Evolutionary conservation across 2,888 invertebrate species (phyloP).

Genomic region (Alitta virens): DNA sequence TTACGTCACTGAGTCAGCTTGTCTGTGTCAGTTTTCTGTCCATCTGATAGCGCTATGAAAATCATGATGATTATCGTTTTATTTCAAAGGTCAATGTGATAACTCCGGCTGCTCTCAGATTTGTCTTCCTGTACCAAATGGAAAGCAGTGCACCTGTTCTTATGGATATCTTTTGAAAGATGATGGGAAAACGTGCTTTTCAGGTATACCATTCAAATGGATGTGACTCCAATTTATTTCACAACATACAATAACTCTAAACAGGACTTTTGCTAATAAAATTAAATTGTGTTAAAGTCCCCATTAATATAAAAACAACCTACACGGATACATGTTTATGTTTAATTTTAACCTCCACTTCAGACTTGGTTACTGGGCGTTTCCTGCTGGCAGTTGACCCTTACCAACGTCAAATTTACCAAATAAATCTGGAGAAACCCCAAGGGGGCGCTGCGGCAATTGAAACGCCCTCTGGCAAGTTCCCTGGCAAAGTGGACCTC

Average conservation of each 20-base stretch:
- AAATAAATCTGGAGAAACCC: slow-evolving; percentile 1
- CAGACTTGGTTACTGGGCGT: slow-evolving; percentile 13
- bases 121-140: slow-evolving; percentile 16
- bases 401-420: slow-evolving; percentile 17
- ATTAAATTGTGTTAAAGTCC: too few relatives aligned
- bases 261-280: too few relatives aligned
- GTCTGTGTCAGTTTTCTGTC: too few relatives aligned
- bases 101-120: slow-evolving; percentile 24
- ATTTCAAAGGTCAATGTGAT: slow-evolving; percentile 24
- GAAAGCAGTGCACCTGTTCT: slow-evolving; percentile 15
- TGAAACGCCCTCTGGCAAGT: background rate
- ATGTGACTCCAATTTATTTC: too few relatives aligned
- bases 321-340: too few relatives aligned
- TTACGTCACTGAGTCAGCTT: too few relatives aligned
- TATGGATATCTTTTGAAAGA: slow-evolving; percentile 13
- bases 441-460: background rate
- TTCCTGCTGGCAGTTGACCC: slow-evolving; percentile 23
- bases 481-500: background rate
- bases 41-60: too few relatives aligned
- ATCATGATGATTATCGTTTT: too few relatives aligned
- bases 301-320: too few relatives aligned
- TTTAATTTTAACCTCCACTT: too few relatives aligned
- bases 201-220: too few relatives aligned
- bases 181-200: slow-evolving; percentile 15
- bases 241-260: too few relatives aligned